phyloP scores from a whole-genome alignment of 2,888 invertebrate species.

The Tinea trinotella region DNA sequence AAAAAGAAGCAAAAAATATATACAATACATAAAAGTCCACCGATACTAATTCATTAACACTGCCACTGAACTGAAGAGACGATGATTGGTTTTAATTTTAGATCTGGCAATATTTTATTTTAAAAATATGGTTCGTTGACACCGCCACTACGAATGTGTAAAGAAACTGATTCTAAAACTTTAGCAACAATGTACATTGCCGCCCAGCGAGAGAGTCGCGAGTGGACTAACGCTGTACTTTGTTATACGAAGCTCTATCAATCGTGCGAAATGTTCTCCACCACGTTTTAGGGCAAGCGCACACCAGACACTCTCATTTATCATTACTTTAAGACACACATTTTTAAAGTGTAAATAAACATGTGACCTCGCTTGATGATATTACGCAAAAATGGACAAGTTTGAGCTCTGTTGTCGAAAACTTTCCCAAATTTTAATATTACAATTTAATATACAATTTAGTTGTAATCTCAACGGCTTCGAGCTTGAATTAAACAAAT shows the following conservation, averaged over 20 bases:
- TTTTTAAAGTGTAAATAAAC: no score
- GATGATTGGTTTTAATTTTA: slow-evolving; percentile 10
- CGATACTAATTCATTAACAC: not conserved
- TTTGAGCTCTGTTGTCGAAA: no score
- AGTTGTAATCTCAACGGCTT: no score
- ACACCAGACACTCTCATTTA: no score
- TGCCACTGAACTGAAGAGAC: slow-evolving; percentile 15
- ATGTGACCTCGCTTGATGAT: no score
- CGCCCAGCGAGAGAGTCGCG: slow-evolving; percentile 39
- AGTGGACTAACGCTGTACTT: slow-evolving; percentile 30
- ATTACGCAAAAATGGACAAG: no score
- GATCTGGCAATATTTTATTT: slow-evolving; percentile 14
- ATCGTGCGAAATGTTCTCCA: slow-evolving; percentile 5
- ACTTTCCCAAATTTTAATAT: no score
- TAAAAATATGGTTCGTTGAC: slow-evolving; percentile 14
- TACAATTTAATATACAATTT: no score
- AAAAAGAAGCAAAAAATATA: not conserved
- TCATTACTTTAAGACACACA: no score
- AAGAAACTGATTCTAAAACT: not conserved
- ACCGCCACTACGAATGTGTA: not conserved
- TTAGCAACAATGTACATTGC: slow-evolving; percentile 7
- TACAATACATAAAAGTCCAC: not conserved
- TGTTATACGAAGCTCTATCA: not conserved
- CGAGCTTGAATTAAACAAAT: no score
- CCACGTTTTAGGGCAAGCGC: no score